These are phyloP conservation scores for Listrodromus nycthemerus DNA, from an alignment of 2,888 invertebrate species.

Conservation along the genomic window DNA sequence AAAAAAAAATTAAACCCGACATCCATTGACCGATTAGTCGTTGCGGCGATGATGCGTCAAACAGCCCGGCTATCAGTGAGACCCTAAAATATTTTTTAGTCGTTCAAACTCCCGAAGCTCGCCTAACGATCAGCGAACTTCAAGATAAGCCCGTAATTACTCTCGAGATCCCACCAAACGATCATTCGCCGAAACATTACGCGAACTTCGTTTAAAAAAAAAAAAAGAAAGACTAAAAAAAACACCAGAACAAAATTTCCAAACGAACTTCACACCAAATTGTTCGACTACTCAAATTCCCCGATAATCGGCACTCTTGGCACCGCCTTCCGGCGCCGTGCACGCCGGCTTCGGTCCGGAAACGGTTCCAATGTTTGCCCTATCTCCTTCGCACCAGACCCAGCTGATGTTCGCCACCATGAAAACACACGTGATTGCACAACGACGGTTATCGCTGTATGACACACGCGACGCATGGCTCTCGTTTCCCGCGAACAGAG, in stretches of 20 bases:
- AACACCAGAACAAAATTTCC: background rate
- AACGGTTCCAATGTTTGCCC: background rate
- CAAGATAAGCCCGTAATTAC: slow-evolving; percentile 8
- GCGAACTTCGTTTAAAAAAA: background rate
- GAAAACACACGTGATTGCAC: slow-evolving; percentile 23
- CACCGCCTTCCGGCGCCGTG: background rate
- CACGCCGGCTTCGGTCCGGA: background rate
- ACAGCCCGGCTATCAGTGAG: background rate
- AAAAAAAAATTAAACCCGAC: background rate
- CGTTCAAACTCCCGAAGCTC: background rate
- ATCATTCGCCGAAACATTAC: background rate
- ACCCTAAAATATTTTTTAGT: background rate
- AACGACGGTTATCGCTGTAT: slow-evolving; percentile 27
- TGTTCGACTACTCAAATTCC: slow-evolving; percentile 28
- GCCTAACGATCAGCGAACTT: slow-evolving; percentile 3
- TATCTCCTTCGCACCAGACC: slow-evolving; percentile 37
- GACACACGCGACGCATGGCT: slow-evolving; percentile 43
- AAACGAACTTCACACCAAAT: background rate
- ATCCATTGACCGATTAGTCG: background rate
- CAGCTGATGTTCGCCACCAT: background rate
- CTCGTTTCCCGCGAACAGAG: slow-evolving; percentile 5
- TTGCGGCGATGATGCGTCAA: background rate
- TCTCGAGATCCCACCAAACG: slow-evolving; percentile 5
- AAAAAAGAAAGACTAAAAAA: background rate
- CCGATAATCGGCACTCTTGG: slow-evolving; percentile 2